These are phyloP conservation scores for Mesorhabditis spiculigera DNA, from an alignment of 2,888 invertebrate genomes.

Conservation along the genomic window DNA sequence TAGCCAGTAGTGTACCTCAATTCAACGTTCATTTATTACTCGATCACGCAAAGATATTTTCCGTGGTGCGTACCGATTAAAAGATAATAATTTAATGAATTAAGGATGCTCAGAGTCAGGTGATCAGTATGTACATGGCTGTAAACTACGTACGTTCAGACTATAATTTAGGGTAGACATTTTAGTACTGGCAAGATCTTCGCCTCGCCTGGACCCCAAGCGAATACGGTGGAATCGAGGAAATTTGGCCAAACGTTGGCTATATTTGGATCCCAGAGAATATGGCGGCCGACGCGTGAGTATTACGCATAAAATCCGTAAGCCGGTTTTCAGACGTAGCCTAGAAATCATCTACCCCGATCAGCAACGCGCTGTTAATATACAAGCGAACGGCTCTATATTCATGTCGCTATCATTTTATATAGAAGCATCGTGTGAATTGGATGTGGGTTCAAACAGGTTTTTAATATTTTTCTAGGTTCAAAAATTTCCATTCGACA, in stretches of 20 bases:
- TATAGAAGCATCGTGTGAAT: too few species aligned
- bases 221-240: constrained; percentile 1
- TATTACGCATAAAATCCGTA: too few species aligned
- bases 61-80: background rate
- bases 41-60: background rate
- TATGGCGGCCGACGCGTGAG: background rate
- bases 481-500: too few species aligned
- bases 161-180: background rate
- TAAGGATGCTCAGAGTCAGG: constrained; percentile 5
- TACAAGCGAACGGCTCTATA: too few species aligned
- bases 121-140: background rate
- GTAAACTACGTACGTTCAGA: background rate
- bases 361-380: too few species aligned
- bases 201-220: background rate
- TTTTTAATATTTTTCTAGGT: too few species aligned
- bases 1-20: background rate
- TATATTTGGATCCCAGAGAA: background rate
- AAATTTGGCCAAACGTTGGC: background rate
- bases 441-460: too few species aligned
- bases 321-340: too few species aligned
- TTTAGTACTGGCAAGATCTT: constrained; percentile 5
- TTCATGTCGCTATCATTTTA: too few species aligned
- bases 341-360: too few species aligned
- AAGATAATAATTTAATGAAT: background rate
- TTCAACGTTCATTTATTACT: background rate